Evolutionary conservation across 2,113 vertebrate genomes (phyloP).

Genomic region (Clarias gariepinus): DNA sequence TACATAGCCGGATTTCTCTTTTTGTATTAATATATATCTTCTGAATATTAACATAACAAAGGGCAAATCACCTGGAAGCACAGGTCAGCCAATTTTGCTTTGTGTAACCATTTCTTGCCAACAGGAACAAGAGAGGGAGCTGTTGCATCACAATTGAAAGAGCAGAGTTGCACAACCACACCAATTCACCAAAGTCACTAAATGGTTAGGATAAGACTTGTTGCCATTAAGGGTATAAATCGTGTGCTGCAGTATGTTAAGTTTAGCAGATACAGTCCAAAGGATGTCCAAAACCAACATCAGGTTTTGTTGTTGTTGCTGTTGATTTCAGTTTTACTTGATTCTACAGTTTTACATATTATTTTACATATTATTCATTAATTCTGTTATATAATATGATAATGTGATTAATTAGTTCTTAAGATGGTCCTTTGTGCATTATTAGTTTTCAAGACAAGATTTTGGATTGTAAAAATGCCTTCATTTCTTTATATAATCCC

Average conservation of each 20-base stretch:
- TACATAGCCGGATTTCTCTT: background rate
- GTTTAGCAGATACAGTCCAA: background rate
- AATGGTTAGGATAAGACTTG: background rate
- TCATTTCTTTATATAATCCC: too few relatives aligned
- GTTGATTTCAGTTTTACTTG: background rate
- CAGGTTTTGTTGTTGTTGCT: background rate
- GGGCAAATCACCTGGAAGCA: background rate
- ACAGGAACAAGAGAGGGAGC: conserved; percentile 33
- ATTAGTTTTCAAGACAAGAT: background rate
- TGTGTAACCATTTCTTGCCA: background rate
- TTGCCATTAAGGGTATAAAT: background rate
- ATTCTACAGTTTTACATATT: background rate
- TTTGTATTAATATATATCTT: background rate
- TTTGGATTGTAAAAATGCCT: too few relatives aligned
- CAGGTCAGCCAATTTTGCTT: background rate
- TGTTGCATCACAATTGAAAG: background rate
- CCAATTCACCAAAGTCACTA: background rate
- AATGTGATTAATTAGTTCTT: background rate
- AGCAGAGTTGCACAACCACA: background rate
- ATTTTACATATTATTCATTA: background rate
- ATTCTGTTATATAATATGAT: background rate
- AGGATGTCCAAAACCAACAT: background rate
- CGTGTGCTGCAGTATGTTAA: background rate
- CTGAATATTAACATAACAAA: background rate
- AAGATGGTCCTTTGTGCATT: background rate